phyloP scores from a whole-genome alignment of 2,113 vertebrate species.

The Melanerpes formicivorus region DNA sequence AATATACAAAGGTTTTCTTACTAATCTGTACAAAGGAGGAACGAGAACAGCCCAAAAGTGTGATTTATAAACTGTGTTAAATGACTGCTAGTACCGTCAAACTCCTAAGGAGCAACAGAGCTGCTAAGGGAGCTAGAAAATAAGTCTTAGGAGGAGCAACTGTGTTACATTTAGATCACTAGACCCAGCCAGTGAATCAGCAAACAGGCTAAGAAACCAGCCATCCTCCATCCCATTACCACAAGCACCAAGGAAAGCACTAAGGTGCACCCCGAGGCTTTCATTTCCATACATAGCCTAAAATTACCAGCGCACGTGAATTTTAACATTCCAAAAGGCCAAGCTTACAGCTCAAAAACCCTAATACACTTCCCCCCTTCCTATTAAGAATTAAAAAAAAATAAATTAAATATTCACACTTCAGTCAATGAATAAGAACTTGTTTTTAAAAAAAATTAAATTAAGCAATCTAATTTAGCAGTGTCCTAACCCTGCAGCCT shows the following conservation, averaged over 20 bases:
- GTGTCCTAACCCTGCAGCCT: neutral
- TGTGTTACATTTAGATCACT: accelerated
- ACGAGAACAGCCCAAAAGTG: neutral
- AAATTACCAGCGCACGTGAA: neutral
- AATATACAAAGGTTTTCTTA: too few species aligned
- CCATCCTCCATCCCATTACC: too few species aligned
- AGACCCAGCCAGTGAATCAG: neutral
- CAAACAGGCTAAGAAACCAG: neutral
- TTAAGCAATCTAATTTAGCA: neutral
- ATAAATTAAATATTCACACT: too few species aligned
- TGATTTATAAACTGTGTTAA: neutral
- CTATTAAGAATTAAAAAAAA: neutral
- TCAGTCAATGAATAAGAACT: neutral
- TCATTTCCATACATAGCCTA: neutral
- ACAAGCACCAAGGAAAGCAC: neutral
- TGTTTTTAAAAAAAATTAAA: neutral
- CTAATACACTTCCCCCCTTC: neutral
- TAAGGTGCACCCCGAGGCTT: neutral
- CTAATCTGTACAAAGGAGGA: neutral
- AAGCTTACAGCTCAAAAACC: neutral
- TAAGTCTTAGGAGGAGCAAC: too few species aligned
- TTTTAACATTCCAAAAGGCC: neutral
- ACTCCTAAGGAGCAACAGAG: neutral
- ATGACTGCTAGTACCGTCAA: neutral
- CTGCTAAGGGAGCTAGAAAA: too few species aligned